These are phyloP conservation scores for Coelopa frigida DNA, from an alignment of 1,140 invertebrate species.

Conservation along the genomic window DNA sequence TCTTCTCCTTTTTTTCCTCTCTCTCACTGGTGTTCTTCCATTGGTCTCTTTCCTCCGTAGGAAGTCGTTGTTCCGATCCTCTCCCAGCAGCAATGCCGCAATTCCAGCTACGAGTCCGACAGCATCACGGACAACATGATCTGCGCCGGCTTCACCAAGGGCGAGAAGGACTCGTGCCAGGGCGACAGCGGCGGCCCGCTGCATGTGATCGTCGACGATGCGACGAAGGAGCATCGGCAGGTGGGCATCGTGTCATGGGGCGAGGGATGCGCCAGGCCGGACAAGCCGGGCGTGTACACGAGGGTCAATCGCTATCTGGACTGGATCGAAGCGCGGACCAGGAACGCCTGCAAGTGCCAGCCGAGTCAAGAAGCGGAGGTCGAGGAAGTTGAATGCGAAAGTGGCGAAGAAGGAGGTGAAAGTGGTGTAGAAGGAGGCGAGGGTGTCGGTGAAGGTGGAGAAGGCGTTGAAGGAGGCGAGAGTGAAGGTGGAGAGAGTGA, in stretches of 20 bases:
- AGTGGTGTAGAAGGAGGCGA: too few relatives aligned
- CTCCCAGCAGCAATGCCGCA: slow-evolving; percentile 60
- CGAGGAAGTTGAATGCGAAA: too few relatives aligned
- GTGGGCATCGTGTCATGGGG: slow-evolving; percentile 70
- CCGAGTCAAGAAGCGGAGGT: too few relatives aligned
- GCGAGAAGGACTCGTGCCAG: slow-evolving; percentile 60
- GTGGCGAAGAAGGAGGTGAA: too few relatives aligned
- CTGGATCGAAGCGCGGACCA: slow-evolving; percentile 62
- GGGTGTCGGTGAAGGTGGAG: too few relatives aligned
- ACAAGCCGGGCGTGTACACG: slow-evolving; percentile 78
- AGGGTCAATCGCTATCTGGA: slow-evolving; percentile 68
- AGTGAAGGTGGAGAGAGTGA: too few relatives aligned
- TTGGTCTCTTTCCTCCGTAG: background rate
- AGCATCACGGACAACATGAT: slow-evolving; percentile 19
- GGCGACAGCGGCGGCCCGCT: slow-evolving; percentile 64
- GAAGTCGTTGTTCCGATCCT: slow-evolving; percentile 67
- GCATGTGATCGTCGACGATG: slow-evolving; percentile 46
- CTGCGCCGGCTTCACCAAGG: slow-evolving; percentile 22
- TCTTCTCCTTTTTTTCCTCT: too few relatives aligned
- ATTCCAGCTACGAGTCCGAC: slow-evolving; percentile 32
- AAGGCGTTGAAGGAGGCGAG: too few relatives aligned
- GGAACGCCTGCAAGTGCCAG: slow-evolving; percentile 59
- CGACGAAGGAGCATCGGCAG: slow-evolving; percentile 24
- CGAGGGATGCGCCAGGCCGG: slow-evolving; percentile 69
- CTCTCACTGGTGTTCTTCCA: too few relatives aligned